These are phyloP conservation scores for Eristalis tenax DNA, from an alignment of 2,888 invertebrate species.

Conservation along the genomic window DNA sequence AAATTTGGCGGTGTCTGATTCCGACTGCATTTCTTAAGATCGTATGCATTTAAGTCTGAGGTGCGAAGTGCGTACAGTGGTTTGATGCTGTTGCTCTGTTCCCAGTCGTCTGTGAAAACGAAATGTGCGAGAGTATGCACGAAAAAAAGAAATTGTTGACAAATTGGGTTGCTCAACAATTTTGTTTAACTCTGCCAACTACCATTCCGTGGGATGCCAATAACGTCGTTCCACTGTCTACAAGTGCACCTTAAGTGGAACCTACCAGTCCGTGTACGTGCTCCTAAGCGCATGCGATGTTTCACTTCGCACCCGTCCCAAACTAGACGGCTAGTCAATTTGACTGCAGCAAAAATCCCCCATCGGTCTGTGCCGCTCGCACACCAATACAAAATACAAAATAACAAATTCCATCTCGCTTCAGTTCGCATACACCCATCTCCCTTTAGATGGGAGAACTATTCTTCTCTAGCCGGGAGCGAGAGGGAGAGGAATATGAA, in stretches of 20 bases:
- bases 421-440: neutral
- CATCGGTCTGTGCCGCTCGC: neutral
- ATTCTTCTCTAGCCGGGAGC: neutral
- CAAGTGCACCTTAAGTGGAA: slow-evolving; percentile 14
- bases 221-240: no score
- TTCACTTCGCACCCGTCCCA: slow-evolving; percentile 37
- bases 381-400: slow-evolving; percentile 45
- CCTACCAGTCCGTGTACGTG: slow-evolving; percentile 1
- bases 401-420: neutral
- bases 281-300: slow-evolving; percentile 14
- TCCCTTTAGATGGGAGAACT: neutral
- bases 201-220: no score
- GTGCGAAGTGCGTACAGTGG: no score
- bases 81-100: no score
- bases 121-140: no score
- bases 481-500: neutral
- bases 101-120: no score
- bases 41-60: no score
- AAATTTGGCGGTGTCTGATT: no score
- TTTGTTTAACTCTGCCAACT: no score
- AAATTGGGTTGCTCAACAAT: no score
- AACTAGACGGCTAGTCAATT: neutral
- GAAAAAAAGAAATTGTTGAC: no score
- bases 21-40: no score
- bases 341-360: neutral